A percentile compares a stretch with the other conserved stretches of the same genome.
phyloP scores from a whole-genome alignment of 1,140 invertebrate genomes.

The Ceratosolen fusciceps region DNA sequence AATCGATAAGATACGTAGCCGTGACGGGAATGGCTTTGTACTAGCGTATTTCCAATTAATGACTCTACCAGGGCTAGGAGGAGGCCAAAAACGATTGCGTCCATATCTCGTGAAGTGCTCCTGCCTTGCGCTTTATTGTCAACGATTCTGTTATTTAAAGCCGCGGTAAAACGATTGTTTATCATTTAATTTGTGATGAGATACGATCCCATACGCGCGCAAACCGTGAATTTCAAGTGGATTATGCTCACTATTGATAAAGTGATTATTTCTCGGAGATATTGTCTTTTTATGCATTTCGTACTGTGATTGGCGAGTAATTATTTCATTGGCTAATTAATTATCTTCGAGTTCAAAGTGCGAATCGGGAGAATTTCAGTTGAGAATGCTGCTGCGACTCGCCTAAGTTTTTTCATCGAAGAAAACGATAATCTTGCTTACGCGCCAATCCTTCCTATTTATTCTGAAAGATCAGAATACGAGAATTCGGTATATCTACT shows the following conservation, averaged over 20 bases:
- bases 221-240: constrained; percentile 10
- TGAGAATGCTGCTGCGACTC: too few relatives aligned
- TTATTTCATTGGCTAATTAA: too few relatives aligned
- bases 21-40: neutral
- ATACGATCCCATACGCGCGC: neutral
- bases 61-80: too few relatives aligned
- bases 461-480: too few relatives aligned
- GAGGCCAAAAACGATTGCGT: neutral
- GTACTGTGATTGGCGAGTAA: neutral
- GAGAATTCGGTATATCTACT: too few relatives aligned
- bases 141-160: neutral
- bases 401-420: too few relatives aligned
- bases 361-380: too few relatives aligned
- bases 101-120: neutral
- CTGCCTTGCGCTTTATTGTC: neutral
- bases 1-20: constrained; percentile 18
- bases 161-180: neutral
- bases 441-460: too few relatives aligned
- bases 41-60: constrained; percentile 5
- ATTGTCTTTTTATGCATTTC: neutral
- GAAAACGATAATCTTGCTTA: too few relatives aligned
- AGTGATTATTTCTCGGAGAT: neutral
- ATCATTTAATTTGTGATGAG: constrained; percentile 8
- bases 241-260: neutral
- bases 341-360: too few relatives aligned